Conservation (phyloP, 2,888 invertebrate species). For the Trachelus iudaicus region DNA sequence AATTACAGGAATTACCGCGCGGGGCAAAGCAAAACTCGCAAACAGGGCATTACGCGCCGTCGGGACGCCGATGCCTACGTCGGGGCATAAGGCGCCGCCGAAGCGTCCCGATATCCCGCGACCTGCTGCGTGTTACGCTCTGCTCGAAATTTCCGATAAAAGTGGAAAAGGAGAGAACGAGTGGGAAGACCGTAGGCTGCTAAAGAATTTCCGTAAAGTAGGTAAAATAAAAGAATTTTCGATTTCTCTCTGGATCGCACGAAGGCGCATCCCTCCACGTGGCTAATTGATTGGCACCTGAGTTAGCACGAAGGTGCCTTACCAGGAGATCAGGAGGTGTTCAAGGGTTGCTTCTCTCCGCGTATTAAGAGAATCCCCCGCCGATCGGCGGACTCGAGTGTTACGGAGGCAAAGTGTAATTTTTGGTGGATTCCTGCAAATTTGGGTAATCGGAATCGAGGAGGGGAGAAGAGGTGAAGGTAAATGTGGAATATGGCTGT, state of each 20-base stretch:
- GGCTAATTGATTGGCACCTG: neutral
- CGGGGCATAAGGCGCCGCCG: neutral
- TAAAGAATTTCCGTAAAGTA: neutral
- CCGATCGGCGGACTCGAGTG: neutral
- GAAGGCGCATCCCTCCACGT: neutral
- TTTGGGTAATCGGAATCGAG: conserved; percentile 6
- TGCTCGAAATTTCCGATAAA: neutral
- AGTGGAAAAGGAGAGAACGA: neutral
- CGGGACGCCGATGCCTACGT: neutral
- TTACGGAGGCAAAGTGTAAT: neutral
- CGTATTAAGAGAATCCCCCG: too few relatives aligned
- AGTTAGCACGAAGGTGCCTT: neutral
- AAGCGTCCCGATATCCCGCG: conserved; percentile 21
- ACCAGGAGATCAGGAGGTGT: neutral
- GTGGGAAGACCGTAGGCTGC: too few relatives aligned
- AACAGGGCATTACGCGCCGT: conserved; percentile 40
- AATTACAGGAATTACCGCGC: conserved; percentile 60
- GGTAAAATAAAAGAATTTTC: neutral
- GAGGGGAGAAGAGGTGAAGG: conserved; percentile 13
- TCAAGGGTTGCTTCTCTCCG: neutral
- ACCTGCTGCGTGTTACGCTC: neutral
- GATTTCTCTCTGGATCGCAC: neutral
- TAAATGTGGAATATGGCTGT: conserved; percentile 21
- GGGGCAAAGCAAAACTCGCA: conserved; percentile 41
- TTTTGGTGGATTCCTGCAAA: conserved; percentile 3